Percentiles rank a stretch among this genome's conserved stretches.
Conservation (phyloP, 2,797 vertebrate genomes). For the Sebastes reedi region DNA sequence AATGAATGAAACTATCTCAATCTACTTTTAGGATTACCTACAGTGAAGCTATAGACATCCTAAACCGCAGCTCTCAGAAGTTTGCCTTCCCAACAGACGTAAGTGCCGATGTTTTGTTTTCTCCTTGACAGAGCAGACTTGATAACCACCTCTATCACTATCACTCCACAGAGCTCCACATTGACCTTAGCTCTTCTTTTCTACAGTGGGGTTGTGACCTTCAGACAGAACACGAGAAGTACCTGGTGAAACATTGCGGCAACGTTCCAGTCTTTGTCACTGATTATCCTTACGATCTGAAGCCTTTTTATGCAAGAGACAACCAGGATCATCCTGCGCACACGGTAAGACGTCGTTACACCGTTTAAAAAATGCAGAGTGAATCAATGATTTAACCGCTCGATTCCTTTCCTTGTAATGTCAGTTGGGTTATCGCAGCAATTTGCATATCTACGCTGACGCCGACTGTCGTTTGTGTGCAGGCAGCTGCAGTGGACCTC, state of each 20-base stretch:
- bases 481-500: slow-evolving; percentile 97
- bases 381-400: slow-evolving; percentile 57
- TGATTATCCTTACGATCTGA: slow-evolving; percentile 92
- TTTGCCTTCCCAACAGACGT: slow-evolving; percentile 91
- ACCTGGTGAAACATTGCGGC: slow-evolving; percentile 93
- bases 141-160: not conserved
- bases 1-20: not conserved
- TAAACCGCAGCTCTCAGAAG: slow-evolving; percentile 81
- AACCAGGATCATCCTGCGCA: slow-evolving; percentile 87
- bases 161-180: not conserved
- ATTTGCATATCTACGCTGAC: slow-evolving; percentile 56
- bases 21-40: slow-evolving; percentile 88
- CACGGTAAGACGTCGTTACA: slow-evolving; percentile 84
- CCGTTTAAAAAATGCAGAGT: slow-evolving; percentile 9
- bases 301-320: slow-evolving; percentile 96
- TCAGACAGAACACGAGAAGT: slow-evolving; percentile 94
- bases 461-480: slow-evolving; percentile 42
- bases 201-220: slow-evolving; percentile 95
- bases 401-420: slow-evolving; percentile 16
- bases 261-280: slow-evolving; percentile 91
- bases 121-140: not conserved
- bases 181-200: slow-evolving; percentile 33
- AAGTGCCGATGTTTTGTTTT: slow-evolving; percentile 37
- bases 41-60: slow-evolving; percentile 91
- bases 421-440: not conserved